Evolutionary conservation across 2,113 vertebrate genomes (phyloP).

Genomic region (Apteryx mantelli): DNA sequence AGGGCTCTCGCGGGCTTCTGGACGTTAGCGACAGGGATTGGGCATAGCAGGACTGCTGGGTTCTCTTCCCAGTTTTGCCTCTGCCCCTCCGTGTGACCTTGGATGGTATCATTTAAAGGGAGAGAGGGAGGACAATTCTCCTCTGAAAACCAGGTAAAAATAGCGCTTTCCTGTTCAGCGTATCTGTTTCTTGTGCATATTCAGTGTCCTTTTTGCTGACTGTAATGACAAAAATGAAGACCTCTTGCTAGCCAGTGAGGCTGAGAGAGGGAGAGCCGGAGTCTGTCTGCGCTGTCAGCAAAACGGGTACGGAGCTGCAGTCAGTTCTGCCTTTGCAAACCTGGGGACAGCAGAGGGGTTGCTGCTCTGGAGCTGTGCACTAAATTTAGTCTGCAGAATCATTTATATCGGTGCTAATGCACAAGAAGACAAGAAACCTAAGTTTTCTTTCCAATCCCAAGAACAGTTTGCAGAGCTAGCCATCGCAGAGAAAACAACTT

Average conservation of each 20-base stretch:
- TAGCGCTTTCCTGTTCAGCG: conserved; percentile 37
- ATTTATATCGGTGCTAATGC: background rate
- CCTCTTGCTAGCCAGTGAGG: background rate
- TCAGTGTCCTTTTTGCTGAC: background rate
- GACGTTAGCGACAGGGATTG: background rate
- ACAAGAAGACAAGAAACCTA: background rate
- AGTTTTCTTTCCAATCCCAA: background rate
- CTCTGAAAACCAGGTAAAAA: background rate
- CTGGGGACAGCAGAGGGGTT: background rate
- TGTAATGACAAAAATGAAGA: background rate
- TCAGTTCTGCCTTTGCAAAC: background rate
- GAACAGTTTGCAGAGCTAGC: background rate
- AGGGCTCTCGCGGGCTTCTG: background rate
- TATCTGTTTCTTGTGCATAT: rapidly evolving
- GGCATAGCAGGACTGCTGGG: background rate
- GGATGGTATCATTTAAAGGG: background rate
- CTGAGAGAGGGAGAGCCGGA: background rate
- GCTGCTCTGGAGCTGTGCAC: background rate
- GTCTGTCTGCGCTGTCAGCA: background rate
- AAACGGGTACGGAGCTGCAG: rapidly evolving
- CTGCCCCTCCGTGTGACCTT: background rate
- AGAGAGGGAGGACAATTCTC: background rate
- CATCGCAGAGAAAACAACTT: background rate
- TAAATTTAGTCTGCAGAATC: background rate
- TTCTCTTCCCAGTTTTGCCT: background rate